Conservation (phyloP, 2,888 invertebrate genomes). For the Eilema caniola region DNA sequence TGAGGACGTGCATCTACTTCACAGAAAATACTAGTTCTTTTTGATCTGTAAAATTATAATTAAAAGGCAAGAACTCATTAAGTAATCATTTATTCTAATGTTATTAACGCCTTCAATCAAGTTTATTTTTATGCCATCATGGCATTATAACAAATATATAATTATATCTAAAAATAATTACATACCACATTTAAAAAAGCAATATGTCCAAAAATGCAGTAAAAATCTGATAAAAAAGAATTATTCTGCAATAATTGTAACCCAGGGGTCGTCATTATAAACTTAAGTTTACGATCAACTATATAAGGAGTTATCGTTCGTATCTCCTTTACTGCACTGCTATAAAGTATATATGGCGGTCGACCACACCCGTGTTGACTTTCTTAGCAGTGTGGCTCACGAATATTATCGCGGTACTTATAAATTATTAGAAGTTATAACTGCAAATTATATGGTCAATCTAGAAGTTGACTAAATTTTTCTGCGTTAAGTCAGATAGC, state of each 20-base stretch:
- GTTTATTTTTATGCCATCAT: too few relatives aligned
- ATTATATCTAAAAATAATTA: too few relatives aligned
- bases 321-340: constrained; percentile 46
- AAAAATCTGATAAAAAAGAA: neutral
- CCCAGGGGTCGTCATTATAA: constrained; percentile 42
- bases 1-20: too few relatives aligned
- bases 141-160: too few relatives aligned
- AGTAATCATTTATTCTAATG: too few relatives aligned
- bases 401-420: constrained; percentile 17
- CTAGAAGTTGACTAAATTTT: neutral
- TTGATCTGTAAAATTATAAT: too few relatives aligned
- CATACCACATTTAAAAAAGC: too few relatives aligned
- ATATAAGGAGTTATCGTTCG: constrained; percentile 45
- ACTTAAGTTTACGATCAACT: constrained; percentile 31
- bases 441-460: neutral
- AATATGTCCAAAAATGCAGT: neutral
- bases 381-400: constrained; percentile 40
- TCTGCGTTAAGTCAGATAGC: neutral
- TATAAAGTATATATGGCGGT: constrained; percentile 41
- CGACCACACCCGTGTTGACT: constrained; percentile 38
- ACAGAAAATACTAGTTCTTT: too few relatives aligned
- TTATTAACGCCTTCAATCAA: too few relatives aligned
- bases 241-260: constrained; percentile 21
- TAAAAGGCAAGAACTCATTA: too few relatives aligned
- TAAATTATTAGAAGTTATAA: neutral